A percentile compares a stretch with the other conserved stretches of the same genome.
phyloP scores from a whole-genome alignment of 1,140 invertebrate genomes.

The Caligus rogercresseyi region DNA sequence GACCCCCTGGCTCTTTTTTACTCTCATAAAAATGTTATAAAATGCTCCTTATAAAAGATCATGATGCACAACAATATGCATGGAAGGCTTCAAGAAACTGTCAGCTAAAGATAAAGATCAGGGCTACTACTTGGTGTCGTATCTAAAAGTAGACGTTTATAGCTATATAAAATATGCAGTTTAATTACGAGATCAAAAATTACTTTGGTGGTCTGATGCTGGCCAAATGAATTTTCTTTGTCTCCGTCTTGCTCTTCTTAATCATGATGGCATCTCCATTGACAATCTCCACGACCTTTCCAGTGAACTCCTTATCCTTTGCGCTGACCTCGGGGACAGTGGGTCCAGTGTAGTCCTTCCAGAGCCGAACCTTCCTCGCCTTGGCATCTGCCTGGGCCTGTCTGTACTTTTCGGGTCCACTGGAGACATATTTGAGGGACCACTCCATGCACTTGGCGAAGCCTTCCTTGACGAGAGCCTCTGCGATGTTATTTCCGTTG shows the following conservation, averaged over 20 bases:
- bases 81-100: too few relatives aligned
- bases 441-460: conserved; percentile 94
- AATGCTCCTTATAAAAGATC: too few relatives aligned
- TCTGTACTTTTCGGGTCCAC: conserved; percentile 59
- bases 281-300: conserved; percentile 73
- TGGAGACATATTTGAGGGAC: conserved; percentile 73
- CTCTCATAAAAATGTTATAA: too few relatives aligned
- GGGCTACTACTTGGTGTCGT: too few relatives aligned
- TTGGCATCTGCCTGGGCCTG: conserved; percentile 70
- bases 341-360: conserved; percentile 53
- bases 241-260: conserved; percentile 51
- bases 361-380: conserved; percentile 61
- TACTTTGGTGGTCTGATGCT: conserved; percentile 47
- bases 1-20: too few relatives aligned
- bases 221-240: conserved; percentile 85
- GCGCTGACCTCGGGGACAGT: conserved; percentile 26
- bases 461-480: conserved; percentile 69
- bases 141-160: too few relatives aligned
- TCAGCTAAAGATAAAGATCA: too few relatives aligned
- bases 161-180: too few relatives aligned
- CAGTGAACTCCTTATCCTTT: conserved; percentile 66
- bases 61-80: too few relatives aligned
- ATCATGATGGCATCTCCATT: conserved; percentile 83
- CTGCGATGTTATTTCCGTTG: conserved; percentile 74
- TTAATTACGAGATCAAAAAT: too few relatives aligned